Percentiles rank a stretch among this genome's conserved stretches.
Conservation (phyloP, 2,888 invertebrate genomes). For the Pyrrhia umbra region DNA sequence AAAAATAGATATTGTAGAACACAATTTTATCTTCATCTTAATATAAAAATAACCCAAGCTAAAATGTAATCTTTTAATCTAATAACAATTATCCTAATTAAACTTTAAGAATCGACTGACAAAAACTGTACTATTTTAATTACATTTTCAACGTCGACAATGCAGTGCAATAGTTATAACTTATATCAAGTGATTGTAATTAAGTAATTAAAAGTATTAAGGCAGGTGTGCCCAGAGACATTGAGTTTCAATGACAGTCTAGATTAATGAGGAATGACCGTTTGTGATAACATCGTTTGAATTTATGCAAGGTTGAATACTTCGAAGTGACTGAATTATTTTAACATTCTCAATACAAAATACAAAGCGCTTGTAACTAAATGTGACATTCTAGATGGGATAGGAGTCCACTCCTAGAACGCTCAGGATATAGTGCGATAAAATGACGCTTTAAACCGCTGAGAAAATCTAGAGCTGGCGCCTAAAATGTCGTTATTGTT, state of each 20-base stretch:
- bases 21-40: conserved; percentile 4
- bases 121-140: conserved; percentile 38
- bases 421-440: conserved; percentile 25
- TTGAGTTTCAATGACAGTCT: conserved; percentile 50
- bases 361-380: conserved; percentile 14
- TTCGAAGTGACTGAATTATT: conserved; percentile 18
- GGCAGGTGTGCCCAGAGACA: conserved; percentile 48
- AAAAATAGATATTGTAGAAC: not conserved
- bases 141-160: conserved; percentile 29
- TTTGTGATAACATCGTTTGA: conserved; percentile 36
- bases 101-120: conserved; percentile 26
- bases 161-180: conserved; percentile 23
- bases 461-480: conserved; percentile 30
- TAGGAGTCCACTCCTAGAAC: not conserved
- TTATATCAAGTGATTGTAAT: conserved; percentile 42
- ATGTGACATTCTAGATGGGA: conserved; percentile 5
- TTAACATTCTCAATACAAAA: conserved; percentile 4
- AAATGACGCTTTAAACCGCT: conserved; percentile 33
- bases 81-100: conserved; percentile 33
- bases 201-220: conserved; percentile 51
- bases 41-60: not conserved
- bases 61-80: conserved; percentile 25
- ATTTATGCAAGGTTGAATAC: conserved; percentile 20
- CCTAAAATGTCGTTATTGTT: conserved; percentile 44
- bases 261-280: conserved; percentile 48